A percentile compares a stretch with the other conserved stretches of the same genome.
Evolutionary conservation across 1,140 invertebrate genomes (phyloP).

Genomic region (Subanguina moxae): DNA sequence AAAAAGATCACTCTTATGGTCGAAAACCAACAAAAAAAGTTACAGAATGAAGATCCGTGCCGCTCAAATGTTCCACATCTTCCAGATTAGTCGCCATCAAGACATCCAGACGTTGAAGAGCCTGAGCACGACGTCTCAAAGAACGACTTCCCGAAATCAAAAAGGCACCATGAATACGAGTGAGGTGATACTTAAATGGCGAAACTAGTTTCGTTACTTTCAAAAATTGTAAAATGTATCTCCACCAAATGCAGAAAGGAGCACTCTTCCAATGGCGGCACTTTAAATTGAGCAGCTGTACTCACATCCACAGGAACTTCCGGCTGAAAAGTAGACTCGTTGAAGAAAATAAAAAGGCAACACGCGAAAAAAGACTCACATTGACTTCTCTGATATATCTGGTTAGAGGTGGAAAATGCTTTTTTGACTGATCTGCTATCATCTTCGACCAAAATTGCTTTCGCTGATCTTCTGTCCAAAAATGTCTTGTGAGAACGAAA

Average conservation of each 20-base stretch:
- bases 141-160: conserved; percentile 6
- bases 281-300: neutral
- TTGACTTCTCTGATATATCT: neutral
- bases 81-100: conserved; percentile 14
- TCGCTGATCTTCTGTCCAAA: conserved; percentile 43
- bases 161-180: conserved; percentile 28
- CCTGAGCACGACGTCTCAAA: conserved; percentile 17
- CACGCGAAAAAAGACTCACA: conserved; percentile 1
- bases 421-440: neutral
- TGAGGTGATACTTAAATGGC: conserved; percentile 36
- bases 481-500: conserved; percentile 43
- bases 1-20: no score
- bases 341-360: neutral
- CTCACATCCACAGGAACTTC: neutral
- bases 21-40: no score
- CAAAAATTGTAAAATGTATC: neutral
- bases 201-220: conserved; percentile 17
- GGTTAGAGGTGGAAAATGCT: conserved; percentile 1
- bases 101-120: conserved; percentile 22
- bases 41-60: conserved; percentile 33
- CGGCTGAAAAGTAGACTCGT: neutral
- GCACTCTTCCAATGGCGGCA: neutral
- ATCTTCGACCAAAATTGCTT: conserved; percentile 36
- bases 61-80: conserved; percentile 19
- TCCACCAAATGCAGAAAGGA: neutral